phyloP scores from a whole-genome alignment of 2,888 invertebrate species.

The Thereva unica region DNA sequence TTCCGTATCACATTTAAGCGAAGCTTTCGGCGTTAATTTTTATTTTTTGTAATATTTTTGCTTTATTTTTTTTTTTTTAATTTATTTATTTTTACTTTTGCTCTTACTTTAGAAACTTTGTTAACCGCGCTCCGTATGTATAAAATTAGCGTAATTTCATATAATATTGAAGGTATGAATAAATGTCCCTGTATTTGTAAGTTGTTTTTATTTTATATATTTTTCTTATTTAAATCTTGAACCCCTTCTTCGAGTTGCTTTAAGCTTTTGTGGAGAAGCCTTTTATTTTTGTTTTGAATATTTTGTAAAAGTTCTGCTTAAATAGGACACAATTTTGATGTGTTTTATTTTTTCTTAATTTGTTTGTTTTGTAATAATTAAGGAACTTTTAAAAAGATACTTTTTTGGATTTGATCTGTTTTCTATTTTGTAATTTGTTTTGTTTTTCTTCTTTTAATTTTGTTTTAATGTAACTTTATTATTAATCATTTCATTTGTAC shows the following conservation, averaged over 20 bases:
- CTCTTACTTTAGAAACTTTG: conserved; percentile 33
- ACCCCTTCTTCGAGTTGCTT: not conserved
- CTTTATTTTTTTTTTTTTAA: too few relatives aligned
- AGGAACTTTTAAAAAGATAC: too few relatives aligned
- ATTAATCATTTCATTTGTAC: conserved; percentile 1
- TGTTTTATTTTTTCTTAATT: too few relatives aligned
- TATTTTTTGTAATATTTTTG: not conserved
- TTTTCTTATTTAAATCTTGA: conserved; percentile 2
- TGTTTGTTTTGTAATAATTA: too few relatives aligned
- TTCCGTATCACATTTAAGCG: conserved; percentile 40
- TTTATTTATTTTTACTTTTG: too few relatives aligned
- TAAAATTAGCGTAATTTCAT: conserved; percentile 17
- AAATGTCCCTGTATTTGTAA: conserved; percentile 16
- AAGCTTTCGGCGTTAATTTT: conserved; percentile 28
- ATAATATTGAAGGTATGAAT: not conserved
- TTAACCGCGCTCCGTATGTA: conserved; percentile 25
- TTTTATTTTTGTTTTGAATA: too few relatives aligned
- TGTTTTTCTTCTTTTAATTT: not conserved
- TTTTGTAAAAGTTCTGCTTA: too few relatives aligned
- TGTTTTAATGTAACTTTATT: conserved; percentile 19
- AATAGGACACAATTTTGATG: too few relatives aligned
- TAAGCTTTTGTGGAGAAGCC: too few relatives aligned
- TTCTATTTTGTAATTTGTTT: not conserved
- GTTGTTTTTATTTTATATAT: conserved; percentile 5
- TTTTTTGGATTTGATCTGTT: too few relatives aligned